These are phyloP conservation scores for Propithecus perrieri DNA, from an alignment of 2,797 vertebrate genomes.

Conservation along the genomic window DNA sequence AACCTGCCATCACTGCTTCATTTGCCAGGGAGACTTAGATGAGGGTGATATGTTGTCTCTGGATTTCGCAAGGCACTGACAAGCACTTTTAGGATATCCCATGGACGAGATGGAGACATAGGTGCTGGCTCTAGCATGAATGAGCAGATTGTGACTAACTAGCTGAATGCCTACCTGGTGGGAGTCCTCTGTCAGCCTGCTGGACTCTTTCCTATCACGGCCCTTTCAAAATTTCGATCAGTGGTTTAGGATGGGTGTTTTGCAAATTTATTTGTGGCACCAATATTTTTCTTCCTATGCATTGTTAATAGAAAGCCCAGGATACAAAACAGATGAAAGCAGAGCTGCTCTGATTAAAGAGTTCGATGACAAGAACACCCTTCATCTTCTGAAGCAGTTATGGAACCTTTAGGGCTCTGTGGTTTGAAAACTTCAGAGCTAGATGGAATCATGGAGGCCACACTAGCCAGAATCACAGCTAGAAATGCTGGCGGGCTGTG, in stretches of 20 bases:
- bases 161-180: neutral
- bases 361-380: neutral
- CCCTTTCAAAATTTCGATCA: neutral
- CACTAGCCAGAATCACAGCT: neutral
- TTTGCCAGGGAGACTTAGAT: neutral
- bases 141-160: neutral
- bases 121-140: accelerated
- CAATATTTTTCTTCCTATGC: neutral
- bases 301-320: neutral
- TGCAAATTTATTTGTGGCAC: neutral
- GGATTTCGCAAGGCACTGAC: neutral
- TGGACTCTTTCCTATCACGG: neutral
- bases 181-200: neutral
- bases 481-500: neutral
- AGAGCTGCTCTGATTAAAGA: neutral
- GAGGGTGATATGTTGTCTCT: neutral
- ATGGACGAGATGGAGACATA: neutral
- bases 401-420: neutral
- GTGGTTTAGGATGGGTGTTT: neutral
- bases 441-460: neutral
- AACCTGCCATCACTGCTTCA: neutral
- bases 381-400: neutral
- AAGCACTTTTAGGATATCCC: neutral
- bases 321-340: neutral
- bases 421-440: neutral